Percentiles rank a stretch among this genome's conserved stretches.
Conservation (phyloP, 2,113 vertebrate species). For the Salminus brasiliensis region DNA sequence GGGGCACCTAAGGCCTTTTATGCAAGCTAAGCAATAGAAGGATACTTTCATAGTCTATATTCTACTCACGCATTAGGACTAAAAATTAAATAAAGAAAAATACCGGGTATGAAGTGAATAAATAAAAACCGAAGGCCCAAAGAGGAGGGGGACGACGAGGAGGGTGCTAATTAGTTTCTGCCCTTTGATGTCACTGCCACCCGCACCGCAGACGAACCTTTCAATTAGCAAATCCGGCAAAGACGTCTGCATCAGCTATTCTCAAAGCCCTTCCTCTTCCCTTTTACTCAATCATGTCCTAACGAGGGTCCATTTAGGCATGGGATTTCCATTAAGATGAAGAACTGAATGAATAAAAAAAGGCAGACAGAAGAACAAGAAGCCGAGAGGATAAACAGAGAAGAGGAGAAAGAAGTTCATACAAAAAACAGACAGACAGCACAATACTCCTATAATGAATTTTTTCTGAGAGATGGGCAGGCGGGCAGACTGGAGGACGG, state of each 20-base stretch:
- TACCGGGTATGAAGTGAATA: constrained; percentile 65
- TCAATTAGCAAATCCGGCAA: constrained; percentile 70
- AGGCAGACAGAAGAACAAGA: constrained; percentile 18
- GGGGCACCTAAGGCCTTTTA: constrained; percentile 48
- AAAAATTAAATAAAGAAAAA: constrained; percentile 65
- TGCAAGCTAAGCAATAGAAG: constrained; percentile 60
- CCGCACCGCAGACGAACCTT: constrained; percentile 68
- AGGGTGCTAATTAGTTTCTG: constrained; percentile 73
- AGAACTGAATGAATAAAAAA: constrained; percentile 22
- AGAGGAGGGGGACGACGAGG: constrained; percentile 12
- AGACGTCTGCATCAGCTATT: constrained; percentile 73
- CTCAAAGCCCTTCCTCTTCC: constrained; percentile 59
- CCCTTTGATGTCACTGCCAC: constrained; percentile 74
- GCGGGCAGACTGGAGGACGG: constrained; percentile 46
- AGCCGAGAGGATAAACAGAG: constrained; percentile 53
- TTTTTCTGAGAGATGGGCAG: constrained; percentile 6
- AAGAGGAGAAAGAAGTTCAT: constrained; percentile 39
- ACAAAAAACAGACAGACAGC: constrained; percentile 16
- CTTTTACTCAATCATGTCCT: constrained; percentile 68
- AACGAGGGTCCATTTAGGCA: constrained; percentile 66
- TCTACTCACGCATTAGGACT: constrained; percentile 60
- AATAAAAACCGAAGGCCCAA: constrained; percentile 65
- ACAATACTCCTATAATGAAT: constrained; percentile 6
- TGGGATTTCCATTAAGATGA: constrained; percentile 66
- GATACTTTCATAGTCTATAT: constrained; percentile 59